Evolutionary conservation across 92 coral and sea anemone species (phyloP), one percentile per base, ranked within the genome.

Genomic region (Palythoa heliodiscus): DNA sequence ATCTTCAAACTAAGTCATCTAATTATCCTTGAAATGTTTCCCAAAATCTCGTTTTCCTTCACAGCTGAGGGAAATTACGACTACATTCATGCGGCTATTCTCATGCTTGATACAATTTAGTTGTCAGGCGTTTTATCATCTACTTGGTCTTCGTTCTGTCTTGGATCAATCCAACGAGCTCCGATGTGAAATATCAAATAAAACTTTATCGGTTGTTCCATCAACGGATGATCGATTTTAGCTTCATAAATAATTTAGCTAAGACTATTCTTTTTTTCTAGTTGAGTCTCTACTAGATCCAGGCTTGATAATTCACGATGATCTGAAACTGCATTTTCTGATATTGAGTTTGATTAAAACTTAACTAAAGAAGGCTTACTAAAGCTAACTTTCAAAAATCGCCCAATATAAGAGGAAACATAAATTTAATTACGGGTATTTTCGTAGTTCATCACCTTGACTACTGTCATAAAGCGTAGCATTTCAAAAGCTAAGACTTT

Each of bases 1-100:
- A 60, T 60, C 68, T 60, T 60, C 68, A 60, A 60, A 60, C 23
- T 16, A 60, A 60, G 68, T 60, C 24, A 60, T 60, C 68, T 60
- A 60, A 60, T 12, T 60, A 60, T 60, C 68, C 4, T 60, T 60
- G 0, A 60, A 60, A 60, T 60, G 68, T 60, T 16, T 60, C 68
- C 68, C 68, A 60, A 60, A 60, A 60, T 60, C 24, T 60, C 25
- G 1, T 60, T 60, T 60, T 60, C n/a, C 17, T 60, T 60, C 68
- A 19, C 68, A 60, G 68, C 17, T 17, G 68, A 60, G n/a, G 68
- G 68, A 60, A 60, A 60, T 60, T 17, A 60, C 17, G 5, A 60
- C 68, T 60, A 60, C 68, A 13, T 60, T 60, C 68, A 60, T 60
- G 68, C 68, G 68, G 68, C 22, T 60, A 60, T 20, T 43, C 48